phyloP scores from a whole-genome alignment of 37 sponge, comb jelly and placozoan species.

The Hexactinellida sp. region DNA sequence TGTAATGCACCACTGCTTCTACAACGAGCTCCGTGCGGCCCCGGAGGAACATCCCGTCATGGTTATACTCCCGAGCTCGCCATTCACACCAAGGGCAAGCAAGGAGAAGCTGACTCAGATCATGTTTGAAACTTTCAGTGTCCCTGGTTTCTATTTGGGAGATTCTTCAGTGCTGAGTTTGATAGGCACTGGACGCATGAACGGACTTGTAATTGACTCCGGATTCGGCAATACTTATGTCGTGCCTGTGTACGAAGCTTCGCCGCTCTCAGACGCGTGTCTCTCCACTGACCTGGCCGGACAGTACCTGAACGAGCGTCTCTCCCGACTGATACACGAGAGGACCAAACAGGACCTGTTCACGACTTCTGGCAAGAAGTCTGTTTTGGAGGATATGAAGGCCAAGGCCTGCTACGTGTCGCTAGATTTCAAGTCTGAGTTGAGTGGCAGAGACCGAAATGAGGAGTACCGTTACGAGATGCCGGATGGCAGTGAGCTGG shows the following conservation, averaged over 20 bases:
- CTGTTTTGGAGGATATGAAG: background rate
- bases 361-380: background rate
- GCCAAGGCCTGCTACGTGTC: background rate
- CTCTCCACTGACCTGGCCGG: constrained; percentile 8
- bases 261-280: background rate
- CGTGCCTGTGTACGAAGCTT: background rate
- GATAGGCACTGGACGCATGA: background rate
- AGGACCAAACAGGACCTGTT: no score
- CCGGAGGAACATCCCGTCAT: background rate
- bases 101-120: background rate
- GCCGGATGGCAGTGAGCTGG: background rate
- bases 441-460: background rate
- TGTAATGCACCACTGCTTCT: background rate
- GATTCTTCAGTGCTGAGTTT: background rate
- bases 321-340: background rate
- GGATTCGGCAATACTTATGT: background rate
- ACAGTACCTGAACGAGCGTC: background rate
- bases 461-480: background rate
- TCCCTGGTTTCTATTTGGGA: background rate
- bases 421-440: background rate
- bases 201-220: background rate
- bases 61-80: background rate
- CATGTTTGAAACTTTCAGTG: background rate
- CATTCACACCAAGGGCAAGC: background rate
- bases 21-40: background rate